Conservation (phyloP, 37 sponge, comb jelly and placozoan genomes). For the Agelas oroides region DNA sequence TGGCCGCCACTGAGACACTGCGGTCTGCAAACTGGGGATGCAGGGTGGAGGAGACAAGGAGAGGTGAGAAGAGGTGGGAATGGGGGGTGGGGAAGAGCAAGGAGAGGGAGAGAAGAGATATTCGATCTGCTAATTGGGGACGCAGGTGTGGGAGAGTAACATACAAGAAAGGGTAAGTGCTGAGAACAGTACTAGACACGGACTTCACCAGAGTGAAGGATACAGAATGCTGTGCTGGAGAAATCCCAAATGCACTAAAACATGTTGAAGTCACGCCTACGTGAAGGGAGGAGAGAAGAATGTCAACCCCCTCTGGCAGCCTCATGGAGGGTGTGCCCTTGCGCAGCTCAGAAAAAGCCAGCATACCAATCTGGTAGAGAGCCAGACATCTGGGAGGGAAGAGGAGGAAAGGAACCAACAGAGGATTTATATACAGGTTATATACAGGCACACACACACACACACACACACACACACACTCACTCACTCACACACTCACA, state of each 20-base stretch:
- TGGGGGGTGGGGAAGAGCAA: not conserved
- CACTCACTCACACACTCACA: not conserved
- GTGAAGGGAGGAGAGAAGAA: slow-evolving; percentile 66
- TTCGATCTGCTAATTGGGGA: too few species aligned
- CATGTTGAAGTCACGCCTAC: slow-evolving; percentile 3
- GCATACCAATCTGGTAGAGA: slow-evolving; percentile 66
- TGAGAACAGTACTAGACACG: too few species aligned
- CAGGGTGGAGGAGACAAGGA: not conserved
- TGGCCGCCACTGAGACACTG: slow-evolving; percentile 66
- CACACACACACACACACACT: not conserved
- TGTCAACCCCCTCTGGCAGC: slow-evolving; percentile 55
- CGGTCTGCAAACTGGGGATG: slow-evolving; percentile 69
- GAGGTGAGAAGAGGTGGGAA: not conserved
- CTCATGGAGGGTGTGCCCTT: slow-evolving; percentile 6
- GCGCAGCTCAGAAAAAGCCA: slow-evolving; percentile 49
- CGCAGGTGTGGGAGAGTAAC: too few species aligned
- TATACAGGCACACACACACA: not conserved
- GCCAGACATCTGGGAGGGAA: slow-evolving; percentile 53
- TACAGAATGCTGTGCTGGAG: too few species aligned
- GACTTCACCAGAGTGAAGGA: too few species aligned
- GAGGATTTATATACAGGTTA: not conserved
- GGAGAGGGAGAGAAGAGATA: not conserved
- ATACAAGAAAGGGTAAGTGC: too few species aligned
- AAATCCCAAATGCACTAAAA: too few species aligned
- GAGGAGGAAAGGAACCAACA: not conserved